phyloP scores from a whole-genome alignment of 2,797 vertebrate species.

The Silurus aristotelis region DNA sequence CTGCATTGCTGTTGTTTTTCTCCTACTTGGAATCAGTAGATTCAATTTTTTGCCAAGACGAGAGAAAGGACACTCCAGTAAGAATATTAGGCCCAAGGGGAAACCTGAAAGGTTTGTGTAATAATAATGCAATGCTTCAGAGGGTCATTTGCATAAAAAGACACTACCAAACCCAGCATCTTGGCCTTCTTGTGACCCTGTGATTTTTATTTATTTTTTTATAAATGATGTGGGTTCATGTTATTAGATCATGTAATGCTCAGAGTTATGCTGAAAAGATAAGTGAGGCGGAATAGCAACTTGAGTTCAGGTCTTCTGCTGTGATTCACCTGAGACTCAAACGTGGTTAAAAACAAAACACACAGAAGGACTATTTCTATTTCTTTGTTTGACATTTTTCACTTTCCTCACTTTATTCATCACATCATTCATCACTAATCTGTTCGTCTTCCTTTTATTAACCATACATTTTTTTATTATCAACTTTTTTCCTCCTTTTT shows the following conservation, averaged over 20 bases:
- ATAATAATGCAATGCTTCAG: conserved; percentile 12
- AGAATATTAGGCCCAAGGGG: conserved; percentile 16
- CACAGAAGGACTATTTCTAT: neutral
- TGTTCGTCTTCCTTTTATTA: neutral
- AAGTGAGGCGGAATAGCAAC: conserved; percentile 7
- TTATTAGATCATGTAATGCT: conserved; percentile 43
- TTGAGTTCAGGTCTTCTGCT: neutral
- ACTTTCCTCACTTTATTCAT: neutral
- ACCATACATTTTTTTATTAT: neutral
- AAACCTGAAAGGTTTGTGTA: conserved; percentile 1
- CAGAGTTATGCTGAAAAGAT: conserved; percentile 3
- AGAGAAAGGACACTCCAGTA: conserved; percentile 2
- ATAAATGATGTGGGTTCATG: conserved; percentile 31
- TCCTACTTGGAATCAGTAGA: conserved; percentile 6
- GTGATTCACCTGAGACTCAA: neutral
- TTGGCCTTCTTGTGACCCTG: conserved; percentile 30
- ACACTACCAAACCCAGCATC: neutral
- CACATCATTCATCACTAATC: neutral
- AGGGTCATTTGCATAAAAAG: conserved; percentile 27
- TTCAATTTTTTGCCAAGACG: conserved; percentile 19
- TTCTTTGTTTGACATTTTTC: neutral
- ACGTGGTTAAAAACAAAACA: too few species aligned
- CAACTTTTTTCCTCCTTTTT: neutral
- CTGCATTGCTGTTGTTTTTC: neutral
- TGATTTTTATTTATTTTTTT: conserved; percentile 21